Base-by-base conservation (phyloP, 2,888 invertebrate genomes). In the Aricia artaxerxes region DNA sequence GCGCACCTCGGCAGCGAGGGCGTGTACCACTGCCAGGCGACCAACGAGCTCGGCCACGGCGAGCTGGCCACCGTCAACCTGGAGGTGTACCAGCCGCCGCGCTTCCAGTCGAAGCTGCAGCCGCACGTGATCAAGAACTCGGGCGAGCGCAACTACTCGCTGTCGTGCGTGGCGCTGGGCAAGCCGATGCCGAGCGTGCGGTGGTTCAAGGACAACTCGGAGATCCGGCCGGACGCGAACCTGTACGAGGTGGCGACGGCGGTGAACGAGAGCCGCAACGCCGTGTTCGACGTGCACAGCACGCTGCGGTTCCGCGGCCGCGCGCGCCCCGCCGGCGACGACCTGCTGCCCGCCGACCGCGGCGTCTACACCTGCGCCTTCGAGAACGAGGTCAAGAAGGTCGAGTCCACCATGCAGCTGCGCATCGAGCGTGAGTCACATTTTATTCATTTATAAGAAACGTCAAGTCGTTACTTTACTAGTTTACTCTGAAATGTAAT, bases 341-440 rank as follows among this genome's bases (percentile, higher is more conserved):
- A 97, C 87, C 92, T 98, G 80, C 92, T 97, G 78, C 97, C 98
- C 0, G 96, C 96, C 72, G 98, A 98, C 89, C 95, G 98, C 78
- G 98, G 98, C 76, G 96, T 97, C 78, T 99, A 98, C 90, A 96
- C 97, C 2, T 98, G 98, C 88, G 95, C 97, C 76, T 98, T 98
- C 87, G 97, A 97, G 88, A 98, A 98, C 88, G 98, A 98, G 91
- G 98, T 98, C 24, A 97, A 97, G 89, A 96, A 96, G 87, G 97
- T 97, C 77, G 98, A 98, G 87, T 97, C 98, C 11, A 97, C 97
- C 82, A 98, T 98, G 97, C 97, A 97, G 91, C 95, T 99, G 79
- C 96, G 98, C 87, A 98, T 98, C 85, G 98, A 98, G 95, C 98
- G 97, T 97, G 92, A 96, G 96, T 96, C 85, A 24, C 38, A 77